Evolutionary conservation across 2,113 vertebrate genomes (phyloP), one percentile per base, ranked within the genome.

Genomic region (Eclectus roratus): DNA sequence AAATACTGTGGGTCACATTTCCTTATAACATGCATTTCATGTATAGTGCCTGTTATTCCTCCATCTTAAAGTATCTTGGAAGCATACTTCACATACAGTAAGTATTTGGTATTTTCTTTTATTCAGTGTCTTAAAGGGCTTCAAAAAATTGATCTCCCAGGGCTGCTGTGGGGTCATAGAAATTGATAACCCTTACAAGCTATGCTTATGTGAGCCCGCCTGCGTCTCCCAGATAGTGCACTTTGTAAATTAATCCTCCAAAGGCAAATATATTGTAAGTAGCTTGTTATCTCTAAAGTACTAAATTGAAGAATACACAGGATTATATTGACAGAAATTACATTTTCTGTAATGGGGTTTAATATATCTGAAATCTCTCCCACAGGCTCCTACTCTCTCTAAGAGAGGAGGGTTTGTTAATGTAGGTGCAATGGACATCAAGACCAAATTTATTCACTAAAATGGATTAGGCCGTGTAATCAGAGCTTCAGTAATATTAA

Each of bases 311-410:
- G 99, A 99, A 99, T 98, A 98, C 98, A 98, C 87, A 95, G 98
- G 98, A 99, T 99, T 99, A 99, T 98, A 98, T 98, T 98, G 98
- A 99, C 98, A 99, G 98, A 98, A 98, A 99, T 99, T 99, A 98
- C 98, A 98, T 98, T 98, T 98, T 98, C 97, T 97, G 97, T 99
- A 99, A 99, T 99, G 98, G 98, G 97, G 97, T 99, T 99, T 99
- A 99, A 98, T 98, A 98, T 97, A 98, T 98, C 98, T 98, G 97
- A 98, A 97, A 98, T 98, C 97, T 97, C 96, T 98, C 96, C 97
- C 97, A 97, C 96, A 96, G 97, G 97, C 96, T 97, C 86, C 85
- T 78, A 91, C 84, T 92, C 96, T 95, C 91, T 97, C 91, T 96
- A 92, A 96, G 93, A 95, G 96, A 97, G 94, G 78, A 97, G 89